phyloP scores from a whole-genome alignment of 2,113 vertebrate species.

The Tyrannus savana region DNA sequence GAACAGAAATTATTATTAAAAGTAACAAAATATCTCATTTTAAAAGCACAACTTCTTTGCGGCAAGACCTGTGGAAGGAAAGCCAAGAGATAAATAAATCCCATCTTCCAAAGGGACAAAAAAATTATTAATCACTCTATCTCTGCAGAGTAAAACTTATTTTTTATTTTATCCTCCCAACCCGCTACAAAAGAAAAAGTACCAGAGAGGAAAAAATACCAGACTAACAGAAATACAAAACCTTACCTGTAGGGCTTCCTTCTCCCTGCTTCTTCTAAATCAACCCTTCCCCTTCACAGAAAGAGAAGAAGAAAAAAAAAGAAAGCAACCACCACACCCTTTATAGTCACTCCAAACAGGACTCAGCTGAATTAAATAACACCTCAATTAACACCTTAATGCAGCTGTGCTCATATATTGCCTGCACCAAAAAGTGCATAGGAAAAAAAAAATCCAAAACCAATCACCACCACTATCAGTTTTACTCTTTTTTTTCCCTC shows the following conservation, averaged over 20 bases:
- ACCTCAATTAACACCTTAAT: background rate
- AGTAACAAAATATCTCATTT: accelerated
- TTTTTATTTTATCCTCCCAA: background rate
- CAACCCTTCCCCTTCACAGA: background rate
- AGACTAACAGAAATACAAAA: accelerated
- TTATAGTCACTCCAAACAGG: background rate
- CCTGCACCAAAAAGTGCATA: background rate
- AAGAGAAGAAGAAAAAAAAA: accelerated
- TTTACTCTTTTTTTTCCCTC: background rate
- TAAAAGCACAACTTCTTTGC: background rate
- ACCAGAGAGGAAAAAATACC: accelerated
- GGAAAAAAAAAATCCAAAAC: no score
- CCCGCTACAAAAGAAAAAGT: accelerated
- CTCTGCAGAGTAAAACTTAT: accelerated
- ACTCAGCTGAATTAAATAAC: background rate
- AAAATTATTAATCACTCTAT: background rate
- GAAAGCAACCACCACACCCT: accelerated
- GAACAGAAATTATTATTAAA: accelerated
- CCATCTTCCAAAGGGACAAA: background rate
- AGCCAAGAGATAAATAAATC: accelerated
- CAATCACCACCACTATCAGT: background rate
- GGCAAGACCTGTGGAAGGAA: background rate
- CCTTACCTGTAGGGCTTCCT: background rate
- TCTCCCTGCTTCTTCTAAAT: accelerated
- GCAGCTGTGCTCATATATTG: background rate